Base-by-base conservation (phyloP, 2,113 vertebrate species). In the Seriola rivoliana region DNA sequence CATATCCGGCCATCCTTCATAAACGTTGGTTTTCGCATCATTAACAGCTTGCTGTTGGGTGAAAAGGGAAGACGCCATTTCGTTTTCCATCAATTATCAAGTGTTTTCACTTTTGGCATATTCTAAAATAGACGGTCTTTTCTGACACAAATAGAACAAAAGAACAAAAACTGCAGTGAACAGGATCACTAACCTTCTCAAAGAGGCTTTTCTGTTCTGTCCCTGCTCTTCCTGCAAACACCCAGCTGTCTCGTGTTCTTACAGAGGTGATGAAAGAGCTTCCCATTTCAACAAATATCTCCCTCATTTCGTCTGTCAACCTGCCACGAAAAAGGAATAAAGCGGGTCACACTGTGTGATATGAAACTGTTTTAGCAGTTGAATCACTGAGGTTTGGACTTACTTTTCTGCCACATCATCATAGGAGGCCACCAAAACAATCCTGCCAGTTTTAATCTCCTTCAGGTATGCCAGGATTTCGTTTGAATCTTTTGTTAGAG, bases 211-310 rank as follows among this genome's bases (percentile, higher is more conserved):
- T 95, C 52, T n/a, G 68, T 38, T 65, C 88, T 9, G 94, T 11
- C 60, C 95, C 93, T 55, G 83, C 94, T 4, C 91, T 93, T 29
- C 97, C 97, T 42, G 96, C n/a, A 92, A 99, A 98, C 67, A 97
- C 86, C 97, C 97, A 99, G 91, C 86, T 96, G 91, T 99, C 97
- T 69, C 96, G 90, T 70, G 86, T 93, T 19, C 93, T 89, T n/a
- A 98, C n/a, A 0, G 94, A 71, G 17, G 4, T 68, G 68, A 95
- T 93, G 0, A 95, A 65, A 71, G 85, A 91, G 83, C 97, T 99
- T 68, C 97, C 98, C 84, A 97, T 87, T 1, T 75, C 71, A 0
- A 29, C 54, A 50, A 99, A 95, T 16, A 93, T 19, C 0, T 80
- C 77, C 86, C 89, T 91, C 23, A 94, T 85, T 85, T 96, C 92